Evolutionary conservation across 2,888 invertebrate species (phyloP).

Genomic region (Marasmarcha lunaedactyla): DNA sequence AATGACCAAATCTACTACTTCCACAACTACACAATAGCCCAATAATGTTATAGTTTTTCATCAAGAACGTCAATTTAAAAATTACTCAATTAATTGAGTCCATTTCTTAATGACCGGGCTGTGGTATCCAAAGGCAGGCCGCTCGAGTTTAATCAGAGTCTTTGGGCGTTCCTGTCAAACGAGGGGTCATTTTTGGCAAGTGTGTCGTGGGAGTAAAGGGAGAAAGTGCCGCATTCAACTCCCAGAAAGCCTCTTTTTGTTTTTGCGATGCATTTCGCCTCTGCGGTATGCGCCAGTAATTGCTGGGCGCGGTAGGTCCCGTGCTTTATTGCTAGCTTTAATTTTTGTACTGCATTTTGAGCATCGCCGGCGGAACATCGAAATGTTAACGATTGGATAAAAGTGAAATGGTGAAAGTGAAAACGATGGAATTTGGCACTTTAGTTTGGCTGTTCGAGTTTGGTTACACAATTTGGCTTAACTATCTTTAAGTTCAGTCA

Average conservation of each 20-base stretch:
- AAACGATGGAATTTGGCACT: background rate
- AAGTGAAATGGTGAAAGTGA: constrained; percentile 1
- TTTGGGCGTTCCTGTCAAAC: constrained; percentile 61
- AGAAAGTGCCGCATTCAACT: constrained; percentile 44
- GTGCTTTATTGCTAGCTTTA: constrained; percentile 23
- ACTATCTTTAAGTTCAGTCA: too few species aligned
- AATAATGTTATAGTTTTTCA: too few species aligned
- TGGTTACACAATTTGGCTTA: too few species aligned
- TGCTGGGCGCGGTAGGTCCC: constrained; percentile 31
- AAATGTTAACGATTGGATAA: constrained; percentile 1
- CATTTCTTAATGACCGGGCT: constrained; percentile 12
- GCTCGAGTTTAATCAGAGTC: constrained; percentile 51
- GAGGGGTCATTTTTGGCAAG: constrained; percentile 40
- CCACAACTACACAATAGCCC: too few species aligned
- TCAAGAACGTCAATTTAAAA: too few species aligned
- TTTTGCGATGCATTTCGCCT: constrained; percentile 41
- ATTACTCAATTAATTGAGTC: background rate
- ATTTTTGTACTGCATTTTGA: constrained; percentile 5
- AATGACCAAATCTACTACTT: too few species aligned
- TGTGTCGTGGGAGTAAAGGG: constrained; percentile 57
- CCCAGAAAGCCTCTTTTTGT: constrained; percentile 40
- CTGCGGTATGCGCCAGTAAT: constrained; percentile 44
- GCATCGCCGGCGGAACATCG: background rate
- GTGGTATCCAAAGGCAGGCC: constrained; percentile 20
- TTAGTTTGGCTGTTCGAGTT: too few species aligned